Conservation (phyloP, 2,888 invertebrate genomes). For the Phania funesta region DNA sequence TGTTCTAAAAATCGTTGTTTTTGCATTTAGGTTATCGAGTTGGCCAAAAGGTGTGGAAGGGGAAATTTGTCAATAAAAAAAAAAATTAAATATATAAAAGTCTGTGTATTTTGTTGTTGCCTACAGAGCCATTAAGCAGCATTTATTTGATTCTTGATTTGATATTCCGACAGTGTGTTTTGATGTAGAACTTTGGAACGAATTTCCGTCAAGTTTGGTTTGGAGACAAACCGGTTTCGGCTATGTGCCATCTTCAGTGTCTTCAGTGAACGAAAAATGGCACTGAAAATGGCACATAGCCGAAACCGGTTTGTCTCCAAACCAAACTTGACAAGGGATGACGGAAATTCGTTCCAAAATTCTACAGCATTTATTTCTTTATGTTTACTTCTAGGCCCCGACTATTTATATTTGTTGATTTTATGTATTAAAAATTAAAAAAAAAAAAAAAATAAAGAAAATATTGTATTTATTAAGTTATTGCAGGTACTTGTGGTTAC, state of each 20-base stretch:
- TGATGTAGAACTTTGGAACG: no score
- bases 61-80: not conserved
- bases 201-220: no score
- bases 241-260: no score
- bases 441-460: slow-evolving; percentile 68
- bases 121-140: slow-evolving; percentile 35
- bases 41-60: slow-evolving; percentile 18
- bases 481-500: slow-evolving; percentile 81
- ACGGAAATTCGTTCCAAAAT: no score
- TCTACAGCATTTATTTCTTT: no score
- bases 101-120: not conserved
- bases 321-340: no score
- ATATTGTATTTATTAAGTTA: slow-evolving; percentile 72
- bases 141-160: not conserved
- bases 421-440: slow-evolving; percentile 51
- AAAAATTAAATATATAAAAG: not conserved
- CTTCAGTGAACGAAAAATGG: no score
- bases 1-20: not conserved
- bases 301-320: no score
- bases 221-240: no score
- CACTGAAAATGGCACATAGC: no score
- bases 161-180: not conserved
- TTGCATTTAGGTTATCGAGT: slow-evolving; percentile 21
- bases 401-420: slow-evolving; percentile 42
- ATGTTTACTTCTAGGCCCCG: slow-evolving; percentile 45